Percentiles rank a stretch among this genome's conserved stretches.
phyloP scores from a whole-genome alignment of 2,888 invertebrate genomes.

The Drosophila putrida region DNA sequence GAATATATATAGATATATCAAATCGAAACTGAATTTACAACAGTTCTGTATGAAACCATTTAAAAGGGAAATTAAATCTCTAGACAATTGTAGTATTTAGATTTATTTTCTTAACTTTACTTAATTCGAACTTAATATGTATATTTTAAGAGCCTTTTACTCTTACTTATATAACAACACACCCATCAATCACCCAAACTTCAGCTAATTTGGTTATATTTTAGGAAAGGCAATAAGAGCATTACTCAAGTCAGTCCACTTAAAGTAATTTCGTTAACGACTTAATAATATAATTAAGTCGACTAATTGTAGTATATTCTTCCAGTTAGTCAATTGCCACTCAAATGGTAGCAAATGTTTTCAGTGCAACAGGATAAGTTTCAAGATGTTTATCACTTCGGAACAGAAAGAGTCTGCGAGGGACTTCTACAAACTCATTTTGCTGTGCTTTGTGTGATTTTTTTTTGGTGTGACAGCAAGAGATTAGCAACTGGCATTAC shows the following conservation, averaged over 20 bases:
- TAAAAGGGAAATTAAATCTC: no score
- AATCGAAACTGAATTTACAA: no score
- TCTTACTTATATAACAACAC: not conserved
- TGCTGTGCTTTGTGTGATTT: slow-evolving; percentile 39
- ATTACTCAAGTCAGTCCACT: slow-evolving; percentile 50
- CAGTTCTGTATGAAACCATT: no score
- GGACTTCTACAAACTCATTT: slow-evolving; percentile 18
- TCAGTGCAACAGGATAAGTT: slow-evolving; percentile 35
- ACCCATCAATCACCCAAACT: slow-evolving; percentile 62
- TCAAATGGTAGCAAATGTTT: slow-evolving; percentile 20
- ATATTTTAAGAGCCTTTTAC: not conserved
- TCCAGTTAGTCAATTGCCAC: slow-evolving; percentile 6
- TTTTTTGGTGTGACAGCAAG: slow-evolving; percentile 38
- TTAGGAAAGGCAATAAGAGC: slow-evolving; percentile 41
- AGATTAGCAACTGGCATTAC: slow-evolving; percentile 50
- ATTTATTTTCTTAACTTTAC: not conserved
- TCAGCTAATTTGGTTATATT: slow-evolving; percentile 26
- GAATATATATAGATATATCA: no score
- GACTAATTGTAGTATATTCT: slow-evolving; percentile 22
- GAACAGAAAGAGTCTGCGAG: slow-evolving; percentile 1
- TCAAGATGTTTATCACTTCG: slow-evolving; percentile 48
- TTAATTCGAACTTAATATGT: not conserved
- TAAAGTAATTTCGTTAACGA: slow-evolving; percentile 59
- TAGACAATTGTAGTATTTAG: no score
- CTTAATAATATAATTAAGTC: slow-evolving; percentile 60